A percentile compares a stretch with the other conserved stretches of the same genome.
phyloP scores from a whole-genome alignment of 2,113 vertebrate species.

The Coracopsis vasa region DNA sequence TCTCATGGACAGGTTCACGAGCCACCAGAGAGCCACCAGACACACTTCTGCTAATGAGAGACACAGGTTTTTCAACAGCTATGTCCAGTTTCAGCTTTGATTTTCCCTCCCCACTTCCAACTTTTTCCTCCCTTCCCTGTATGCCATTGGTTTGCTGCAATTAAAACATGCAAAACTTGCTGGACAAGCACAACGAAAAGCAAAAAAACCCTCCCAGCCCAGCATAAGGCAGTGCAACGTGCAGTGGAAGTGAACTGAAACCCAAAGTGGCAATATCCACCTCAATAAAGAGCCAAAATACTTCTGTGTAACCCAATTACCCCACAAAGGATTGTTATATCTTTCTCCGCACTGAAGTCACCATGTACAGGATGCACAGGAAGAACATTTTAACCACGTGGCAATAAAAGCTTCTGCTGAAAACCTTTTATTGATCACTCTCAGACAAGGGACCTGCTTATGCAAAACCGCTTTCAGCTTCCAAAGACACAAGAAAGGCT shows the following conservation, averaged over 20 bases:
- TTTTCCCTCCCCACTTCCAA: not conserved
- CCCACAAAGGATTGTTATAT: not conserved
- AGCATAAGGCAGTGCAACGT: not conserved
- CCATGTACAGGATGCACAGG: not conserved
- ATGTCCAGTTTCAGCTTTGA: not conserved
- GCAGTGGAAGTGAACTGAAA: not conserved
- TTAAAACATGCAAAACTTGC: not conserved
- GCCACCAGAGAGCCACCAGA: not conserved
- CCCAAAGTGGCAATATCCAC: not conserved
- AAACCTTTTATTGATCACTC: conserved; percentile 56
- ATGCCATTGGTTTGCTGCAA: not conserved
- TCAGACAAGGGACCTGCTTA: not conserved
- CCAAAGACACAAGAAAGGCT: not conserved
- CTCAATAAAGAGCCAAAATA: not conserved
- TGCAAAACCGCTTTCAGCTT: conserved; percentile 9
- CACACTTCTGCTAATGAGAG: accelerated
- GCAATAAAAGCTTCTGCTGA: conserved; percentile 56
- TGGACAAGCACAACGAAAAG: not conserved
- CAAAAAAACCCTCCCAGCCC: not conserved
- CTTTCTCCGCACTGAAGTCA: not conserved
- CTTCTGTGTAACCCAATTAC: not conserved
- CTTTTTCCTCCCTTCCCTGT: not conserved
- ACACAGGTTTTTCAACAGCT: not conserved
- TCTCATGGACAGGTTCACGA: not conserved
- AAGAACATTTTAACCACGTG: conserved; percentile 40